Conservation (phyloP, 2,888 invertebrate genomes). For the Drosophila sordidula region DNA sequence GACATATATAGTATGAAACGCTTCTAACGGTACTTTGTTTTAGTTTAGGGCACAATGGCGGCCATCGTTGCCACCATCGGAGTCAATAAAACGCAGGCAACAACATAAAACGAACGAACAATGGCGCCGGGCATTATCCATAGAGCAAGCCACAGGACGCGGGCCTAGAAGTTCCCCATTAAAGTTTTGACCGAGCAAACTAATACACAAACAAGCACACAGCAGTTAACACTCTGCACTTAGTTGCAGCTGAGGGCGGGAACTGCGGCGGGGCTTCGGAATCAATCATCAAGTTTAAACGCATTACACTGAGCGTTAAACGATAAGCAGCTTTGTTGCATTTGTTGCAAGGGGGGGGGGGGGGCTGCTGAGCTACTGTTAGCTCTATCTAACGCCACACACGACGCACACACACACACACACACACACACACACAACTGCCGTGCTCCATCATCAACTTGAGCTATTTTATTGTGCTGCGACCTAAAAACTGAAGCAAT, state of each 20-base stretch:
- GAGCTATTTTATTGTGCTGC: constrained; percentile 71
- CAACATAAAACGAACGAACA: constrained; percentile 73
- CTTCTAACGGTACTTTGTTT: constrained; percentile 76
- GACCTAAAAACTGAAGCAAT: constrained; percentile 68
- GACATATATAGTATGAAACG: constrained; percentile 43
- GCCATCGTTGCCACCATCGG: constrained; percentile 54
- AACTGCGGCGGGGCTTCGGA: constrained; percentile 24
- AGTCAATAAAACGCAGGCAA: constrained; percentile 80
- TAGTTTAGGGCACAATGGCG: constrained; percentile 76
- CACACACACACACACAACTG: constrained; percentile 17
- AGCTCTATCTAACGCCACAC: constrained; percentile 52
- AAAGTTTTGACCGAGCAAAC: constrained; percentile 62
- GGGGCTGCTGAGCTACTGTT: constrained; percentile 29
- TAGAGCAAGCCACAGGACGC: constrained; percentile 5
- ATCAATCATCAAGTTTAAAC: constrained; percentile 78
- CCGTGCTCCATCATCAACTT: constrained; percentile 65
- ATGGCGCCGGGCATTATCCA: constrained; percentile 58
- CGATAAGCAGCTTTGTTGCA: constrained; percentile 79
- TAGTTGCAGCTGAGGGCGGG: constrained; percentile 62
- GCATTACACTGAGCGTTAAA: constrained; percentile 76
- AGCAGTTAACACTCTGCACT: constrained; percentile 50
- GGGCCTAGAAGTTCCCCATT: constrained; percentile 37
- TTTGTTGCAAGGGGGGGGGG: constrained; percentile 12
- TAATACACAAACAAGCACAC: constrained; percentile 5
- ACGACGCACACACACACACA: constrained; percentile 14